These are phyloP conservation scores for Eumaeus atala DNA, from an alignment of 1,140 invertebrate species.

Conservation along the genomic window DNA sequence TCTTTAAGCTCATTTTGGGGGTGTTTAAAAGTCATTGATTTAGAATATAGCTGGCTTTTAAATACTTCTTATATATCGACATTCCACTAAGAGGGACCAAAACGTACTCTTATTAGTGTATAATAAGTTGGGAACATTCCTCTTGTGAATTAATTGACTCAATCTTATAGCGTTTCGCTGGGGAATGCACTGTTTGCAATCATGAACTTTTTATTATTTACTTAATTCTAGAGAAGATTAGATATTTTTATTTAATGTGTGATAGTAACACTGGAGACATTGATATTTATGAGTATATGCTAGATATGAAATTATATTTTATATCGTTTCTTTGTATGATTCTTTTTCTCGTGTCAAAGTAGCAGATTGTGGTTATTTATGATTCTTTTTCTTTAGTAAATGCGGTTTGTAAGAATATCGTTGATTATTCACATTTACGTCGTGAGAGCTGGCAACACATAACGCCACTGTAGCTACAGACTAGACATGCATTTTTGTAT, in stretches of 20 bases:
- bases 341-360: slow-evolving; percentile 60
- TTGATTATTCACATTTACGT: slow-evolving; percentile 7
- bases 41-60: slow-evolving; percentile 1
- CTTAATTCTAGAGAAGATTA: slow-evolving; percentile 67
- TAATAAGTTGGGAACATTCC: slow-evolving; percentile 21
- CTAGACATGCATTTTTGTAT: slow-evolving; percentile 20
- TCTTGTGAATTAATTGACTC: slow-evolving; percentile 10
- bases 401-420: slow-evolving; percentile 7
- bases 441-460: slow-evolving; percentile 30
- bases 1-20: slow-evolving; percentile 43
- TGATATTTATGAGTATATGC: slow-evolving; percentile 66
- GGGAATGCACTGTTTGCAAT: slow-evolving; percentile 52
- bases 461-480: slow-evolving; percentile 5
- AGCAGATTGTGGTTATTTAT: slow-evolving; percentile 63
- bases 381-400: slow-evolving; percentile 46
- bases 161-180: slow-evolving; percentile 7
- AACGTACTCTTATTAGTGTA: slow-evolving; percentile 3
- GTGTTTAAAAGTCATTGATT: slow-evolving; percentile 1
- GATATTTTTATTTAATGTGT: slow-evolving; percentile 71
- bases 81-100: slow-evolving; percentile 16
- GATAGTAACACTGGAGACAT: slow-evolving; percentile 59
- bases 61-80: slow-evolving; percentile 7
- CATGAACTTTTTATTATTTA: slow-evolving; percentile 56
- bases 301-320: slow-evolving; percentile 60
- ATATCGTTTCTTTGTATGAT: slow-evolving; percentile 57